Conservation (phyloP, 1,140 invertebrate genomes). For the Drosophila pallidifrons region DNA sequence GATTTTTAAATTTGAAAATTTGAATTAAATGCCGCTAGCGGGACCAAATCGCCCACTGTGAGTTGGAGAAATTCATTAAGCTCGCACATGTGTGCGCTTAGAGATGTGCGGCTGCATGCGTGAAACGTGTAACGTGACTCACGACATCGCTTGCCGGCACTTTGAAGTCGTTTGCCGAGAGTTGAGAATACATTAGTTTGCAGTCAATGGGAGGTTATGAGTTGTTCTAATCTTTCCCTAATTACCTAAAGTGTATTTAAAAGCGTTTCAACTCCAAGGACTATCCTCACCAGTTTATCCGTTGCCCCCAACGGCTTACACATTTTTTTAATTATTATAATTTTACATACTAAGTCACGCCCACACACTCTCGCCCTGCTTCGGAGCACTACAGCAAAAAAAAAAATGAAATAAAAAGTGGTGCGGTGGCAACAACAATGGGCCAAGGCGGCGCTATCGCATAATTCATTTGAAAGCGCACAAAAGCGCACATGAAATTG, state of each 20-base stretch:
- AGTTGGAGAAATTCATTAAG: conserved; percentile 53
- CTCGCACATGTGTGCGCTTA: conserved; percentile 44
- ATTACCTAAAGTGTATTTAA: background rate
- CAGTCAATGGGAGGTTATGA: background rate
- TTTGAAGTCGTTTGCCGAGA: background rate
- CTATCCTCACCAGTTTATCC: conserved; percentile 20
- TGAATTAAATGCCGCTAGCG: too few relatives aligned
- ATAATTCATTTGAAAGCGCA: conserved; percentile 79
- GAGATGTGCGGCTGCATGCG: conserved; percentile 43
- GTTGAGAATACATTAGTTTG: background rate
- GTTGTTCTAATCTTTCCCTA: background rate
- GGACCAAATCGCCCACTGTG: too few relatives aligned
- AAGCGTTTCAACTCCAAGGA: background rate
- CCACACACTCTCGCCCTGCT: conserved; percentile 10
- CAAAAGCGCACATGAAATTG: conserved; percentile 77
- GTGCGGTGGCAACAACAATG: conserved; percentile 61
- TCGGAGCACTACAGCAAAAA: too few relatives aligned
- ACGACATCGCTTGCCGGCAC: background rate
- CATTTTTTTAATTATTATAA: conserved; percentile 77
- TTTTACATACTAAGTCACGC: conserved; percentile 60
- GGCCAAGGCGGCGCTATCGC: conserved; percentile 71
- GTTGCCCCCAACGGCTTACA: conserved; percentile 17
- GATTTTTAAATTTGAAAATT: too few relatives aligned
- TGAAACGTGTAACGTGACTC: conserved; percentile 18
- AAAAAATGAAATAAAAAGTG: background rate